Evolutionary conservation across 2,797 vertebrate genomes (phyloP).

Genomic region (Galagoides demidoff): DNA sequence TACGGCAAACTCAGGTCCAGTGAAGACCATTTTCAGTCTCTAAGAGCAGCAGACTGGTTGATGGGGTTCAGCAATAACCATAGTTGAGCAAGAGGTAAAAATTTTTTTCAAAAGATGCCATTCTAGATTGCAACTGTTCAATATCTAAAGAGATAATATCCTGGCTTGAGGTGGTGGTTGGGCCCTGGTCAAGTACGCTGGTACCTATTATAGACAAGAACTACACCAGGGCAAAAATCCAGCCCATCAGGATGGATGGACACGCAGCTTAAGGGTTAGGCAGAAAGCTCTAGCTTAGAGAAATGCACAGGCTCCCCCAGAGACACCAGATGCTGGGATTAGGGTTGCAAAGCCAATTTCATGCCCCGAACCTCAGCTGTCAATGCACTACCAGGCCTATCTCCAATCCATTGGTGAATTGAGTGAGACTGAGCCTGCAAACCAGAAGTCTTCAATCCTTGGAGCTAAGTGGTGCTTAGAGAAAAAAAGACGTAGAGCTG

Average conservation of each 20-base stretch:
- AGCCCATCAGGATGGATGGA: background rate
- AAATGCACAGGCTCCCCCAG: background rate
- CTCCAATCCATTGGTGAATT: background rate
- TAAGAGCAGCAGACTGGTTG: background rate
- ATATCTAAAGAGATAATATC: background rate
- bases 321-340: background rate
- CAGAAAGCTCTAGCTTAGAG: background rate
- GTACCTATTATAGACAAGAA: background rate
- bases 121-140: background rate
- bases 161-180: background rate
- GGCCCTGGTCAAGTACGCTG: background rate
- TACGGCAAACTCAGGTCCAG: background rate
- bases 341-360: background rate
- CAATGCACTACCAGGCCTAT: background rate
- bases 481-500: background rate
- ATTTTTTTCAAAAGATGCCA: slow-evolving; percentile 10
- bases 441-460: background rate
- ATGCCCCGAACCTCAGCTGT: background rate
- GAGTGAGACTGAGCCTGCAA: background rate
- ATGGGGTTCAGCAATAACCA: background rate
- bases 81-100: background rate
- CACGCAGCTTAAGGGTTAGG: background rate
- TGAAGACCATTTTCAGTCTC: background rate
- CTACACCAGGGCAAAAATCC: background rate
- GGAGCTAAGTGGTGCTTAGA: background rate